A percentile compares a stretch with the other conserved stretches of the same genome.
Evolutionary conservation across 2,797 vertebrate species (phyloP).

Genomic region (Phoebastria nigripes): DNA sequence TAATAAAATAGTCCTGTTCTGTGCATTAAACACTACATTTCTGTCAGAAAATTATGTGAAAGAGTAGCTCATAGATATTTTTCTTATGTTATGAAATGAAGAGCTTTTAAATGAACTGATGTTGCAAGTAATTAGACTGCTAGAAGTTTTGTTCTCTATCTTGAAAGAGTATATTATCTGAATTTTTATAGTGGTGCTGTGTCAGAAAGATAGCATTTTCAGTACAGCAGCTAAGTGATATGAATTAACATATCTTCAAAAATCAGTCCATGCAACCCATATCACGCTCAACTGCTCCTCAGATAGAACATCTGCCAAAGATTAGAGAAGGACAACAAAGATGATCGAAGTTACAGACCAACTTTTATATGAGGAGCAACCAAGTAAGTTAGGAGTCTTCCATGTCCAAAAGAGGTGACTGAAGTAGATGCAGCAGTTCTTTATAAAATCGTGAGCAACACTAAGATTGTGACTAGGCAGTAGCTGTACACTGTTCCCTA

Average conservation of each 20-base stretch:
- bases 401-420: background rate
- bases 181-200: background rate
- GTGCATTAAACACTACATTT: background rate
- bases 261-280: background rate
- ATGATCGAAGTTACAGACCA: background rate
- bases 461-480: background rate
- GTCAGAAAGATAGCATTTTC: background rate
- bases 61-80: background rate
- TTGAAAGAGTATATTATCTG: background rate
- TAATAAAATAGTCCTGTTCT: background rate
- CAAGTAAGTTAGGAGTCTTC: background rate
- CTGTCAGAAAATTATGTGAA: background rate
- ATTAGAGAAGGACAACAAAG: background rate
- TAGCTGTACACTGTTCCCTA: background rate
- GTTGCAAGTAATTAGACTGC: background rate
- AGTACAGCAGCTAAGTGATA: background rate
- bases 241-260: background rate
- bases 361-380: background rate
- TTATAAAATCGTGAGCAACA: background rate
- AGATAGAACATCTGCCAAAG: background rate
- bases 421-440: background rate
- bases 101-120: background rate
- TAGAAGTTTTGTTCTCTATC: background rate
- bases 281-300: background rate
- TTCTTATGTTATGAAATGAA: background rate